A percentile compares a stretch with the other conserved stretches of the same genome.
These are phyloP conservation scores for Ctena decussata DNA, from an alignment of 2,888 invertebrate genomes.

Conservation along the genomic window DNA sequence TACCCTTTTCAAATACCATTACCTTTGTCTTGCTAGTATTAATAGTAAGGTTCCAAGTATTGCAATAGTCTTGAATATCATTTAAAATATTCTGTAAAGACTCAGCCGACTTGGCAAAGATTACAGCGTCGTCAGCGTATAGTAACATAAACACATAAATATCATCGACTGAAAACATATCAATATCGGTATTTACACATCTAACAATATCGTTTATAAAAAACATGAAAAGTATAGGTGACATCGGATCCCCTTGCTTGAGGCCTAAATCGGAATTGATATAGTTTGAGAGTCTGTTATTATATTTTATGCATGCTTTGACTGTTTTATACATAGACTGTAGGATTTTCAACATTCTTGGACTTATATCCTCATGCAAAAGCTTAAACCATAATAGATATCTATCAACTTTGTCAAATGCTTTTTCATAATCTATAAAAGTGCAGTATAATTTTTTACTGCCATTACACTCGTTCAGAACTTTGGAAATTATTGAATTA, in stretches of 20 bases:
- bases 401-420: neutral
- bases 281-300: neutral
- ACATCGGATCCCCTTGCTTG: neutral
- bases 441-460: neutral
- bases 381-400: neutral
- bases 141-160: neutral
- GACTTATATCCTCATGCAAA: neutral
- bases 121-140: conserved; percentile 8
- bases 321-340: neutral
- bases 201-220: neutral
- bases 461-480: neutral
- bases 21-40: neutral
- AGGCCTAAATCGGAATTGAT: neutral
- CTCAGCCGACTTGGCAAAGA: neutral
- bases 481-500: neutral
- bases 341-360: neutral
- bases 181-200: neutral
- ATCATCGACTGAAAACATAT: neutral
- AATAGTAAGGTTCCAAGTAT: neutral
- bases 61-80: conserved; percentile 5
- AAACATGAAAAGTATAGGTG: neutral
- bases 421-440: conserved; percentile 9
- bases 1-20: neutral
- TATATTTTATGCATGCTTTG: neutral
- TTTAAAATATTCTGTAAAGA: neutral